phyloP scores from a whole-genome alignment of 2,113 vertebrate species.

The Salvelinus sp. region DNA sequence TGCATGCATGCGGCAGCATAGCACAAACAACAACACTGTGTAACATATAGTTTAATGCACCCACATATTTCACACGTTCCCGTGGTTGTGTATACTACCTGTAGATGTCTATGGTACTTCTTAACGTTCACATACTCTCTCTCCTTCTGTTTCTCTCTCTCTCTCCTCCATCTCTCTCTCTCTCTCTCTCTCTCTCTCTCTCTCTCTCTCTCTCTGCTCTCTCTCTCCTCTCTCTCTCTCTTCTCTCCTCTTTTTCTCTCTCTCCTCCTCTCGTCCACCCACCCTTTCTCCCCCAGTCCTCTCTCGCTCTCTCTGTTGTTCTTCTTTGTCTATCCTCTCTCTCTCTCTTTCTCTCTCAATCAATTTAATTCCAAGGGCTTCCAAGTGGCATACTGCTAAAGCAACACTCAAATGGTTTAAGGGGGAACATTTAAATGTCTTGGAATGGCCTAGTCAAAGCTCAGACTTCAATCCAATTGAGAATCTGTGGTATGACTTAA shows the following conservation, averaged over 20 bases:
- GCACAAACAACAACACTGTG: too few species aligned
- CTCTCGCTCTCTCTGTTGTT: background rate
- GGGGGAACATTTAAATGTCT: too few species aligned
- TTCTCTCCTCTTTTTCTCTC: background rate
- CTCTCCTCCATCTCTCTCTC: background rate
- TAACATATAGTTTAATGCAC: too few species aligned
- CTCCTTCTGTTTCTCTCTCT: background rate
- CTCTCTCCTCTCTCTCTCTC: background rate
- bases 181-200: background rate
- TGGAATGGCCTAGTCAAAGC: too few species aligned
- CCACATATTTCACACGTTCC: background rate
- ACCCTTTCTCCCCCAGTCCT: background rate
- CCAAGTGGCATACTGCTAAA: too few species aligned
- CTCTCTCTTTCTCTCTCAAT: too few species aligned
- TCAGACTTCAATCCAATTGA: too few species aligned
- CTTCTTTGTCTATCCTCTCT: background rate
- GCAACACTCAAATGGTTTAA: too few species aligned
- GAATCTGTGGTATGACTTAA: too few species aligned
- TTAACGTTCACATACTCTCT: too few species aligned
- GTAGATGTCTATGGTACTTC: background rate
- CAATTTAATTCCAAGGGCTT: too few species aligned
- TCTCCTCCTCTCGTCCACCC: background rate
- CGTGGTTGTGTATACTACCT: background rate
- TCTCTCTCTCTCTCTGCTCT: constrained; percentile 2
- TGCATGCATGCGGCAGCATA: too few species aligned